Base-by-base conservation (phyloP, 2,888 invertebrate species). In the Sinhomidia bicolor region DNA sequence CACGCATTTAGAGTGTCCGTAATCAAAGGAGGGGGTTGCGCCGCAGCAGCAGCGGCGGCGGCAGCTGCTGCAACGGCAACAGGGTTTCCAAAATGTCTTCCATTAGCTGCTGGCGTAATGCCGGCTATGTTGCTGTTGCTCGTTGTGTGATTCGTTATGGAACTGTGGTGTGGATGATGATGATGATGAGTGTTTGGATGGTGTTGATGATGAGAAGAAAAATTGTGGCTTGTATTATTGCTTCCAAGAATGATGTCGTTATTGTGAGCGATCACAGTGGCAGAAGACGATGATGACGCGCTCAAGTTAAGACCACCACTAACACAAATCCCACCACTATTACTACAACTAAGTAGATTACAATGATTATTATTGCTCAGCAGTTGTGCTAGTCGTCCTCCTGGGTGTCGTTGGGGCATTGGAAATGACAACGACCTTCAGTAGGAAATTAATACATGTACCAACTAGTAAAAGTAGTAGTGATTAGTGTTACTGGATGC, bases 1-100 rank as follows among this genome's bases (percentile, higher is more conserved):
- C 94, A 95, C 85, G 94, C 93, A n/a, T 93, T 92, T 26, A 93
- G 90, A 36, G 93, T 92, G 76, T 92, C 93, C 6, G 92, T 91
- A 57, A 91, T 92, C 62, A 92, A 82, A 29, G 91, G 92, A 12
- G 92, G 92, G 17, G 90, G 91, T 32, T 62, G 65, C 17, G 86
- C 36, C 5, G 78, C n/a, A 23, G 82, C 47, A 29, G 74, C 23
- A 32, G 84, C 54, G 17, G 86, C 51, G 12, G 74, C 47, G 14
- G 76, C 29, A 9, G 23, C 74, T 7, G 76, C 85, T 47, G 85
- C 51, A 57, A 76, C 88, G 44, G 51, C 85, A 51, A 62, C 74
- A 71, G 86, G 80, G 71, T 86, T 79, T 62, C 86, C 80, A 71
- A 41, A 71, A 80, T 78, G 51, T 68, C 86, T 65, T 80, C 86